Base-by-base conservation (phyloP, 2,888 invertebrate genomes). In the Neocrepidodera transversa region DNA sequence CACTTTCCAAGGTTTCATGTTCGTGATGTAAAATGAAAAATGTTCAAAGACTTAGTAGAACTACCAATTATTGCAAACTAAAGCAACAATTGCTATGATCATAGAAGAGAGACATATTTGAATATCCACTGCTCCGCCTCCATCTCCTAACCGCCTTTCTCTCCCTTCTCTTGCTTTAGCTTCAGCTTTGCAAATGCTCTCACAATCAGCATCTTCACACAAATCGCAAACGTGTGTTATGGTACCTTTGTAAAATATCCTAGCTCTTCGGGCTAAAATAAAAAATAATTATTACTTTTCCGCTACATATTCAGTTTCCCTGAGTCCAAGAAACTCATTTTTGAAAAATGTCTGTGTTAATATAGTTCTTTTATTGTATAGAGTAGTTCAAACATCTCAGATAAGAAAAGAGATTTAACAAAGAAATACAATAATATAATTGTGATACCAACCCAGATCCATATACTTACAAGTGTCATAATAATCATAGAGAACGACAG, bases 401-500 rank as follows among this genome's bases (percentile, higher is more conserved):
- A n/a, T n/a, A 20, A 36, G 1, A 13, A 18, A 10, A 23, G 26
- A 23, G 26, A 23, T 4, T 6, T 23, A 23, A 23, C 3, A 7
- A 6, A 7, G 4, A 17, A 45, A 35, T n/a, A 13, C 14, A 49
- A 30, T 30, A 10, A 16, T 18, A 30, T 4, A 17, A 26, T 45
- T 18, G 16, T 16, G 7, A 50, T 36, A 49, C 16, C 16, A 38
- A 36, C 40, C 2, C 43, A 16, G 42, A 38, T 42, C 5, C 7
- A 23, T 23, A 35, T 65, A 84, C 89, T 86, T 76, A 94, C 95
- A 90, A 63, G 90, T 91, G 77, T 97, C 95, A 72, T 95, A 97
- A 71, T 97, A 93, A 77, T 97, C 97, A 68, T 89, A 90, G 36
- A 97, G 85, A 36, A 88, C 86, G 63, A 95, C 92, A 68, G 91